A percentile compares a stretch with the other conserved stretches of the same genome.
phyloP scores from a whole-genome alignment of 2,797 vertebrate genomes.

The Sebastes diploproa region DNA sequence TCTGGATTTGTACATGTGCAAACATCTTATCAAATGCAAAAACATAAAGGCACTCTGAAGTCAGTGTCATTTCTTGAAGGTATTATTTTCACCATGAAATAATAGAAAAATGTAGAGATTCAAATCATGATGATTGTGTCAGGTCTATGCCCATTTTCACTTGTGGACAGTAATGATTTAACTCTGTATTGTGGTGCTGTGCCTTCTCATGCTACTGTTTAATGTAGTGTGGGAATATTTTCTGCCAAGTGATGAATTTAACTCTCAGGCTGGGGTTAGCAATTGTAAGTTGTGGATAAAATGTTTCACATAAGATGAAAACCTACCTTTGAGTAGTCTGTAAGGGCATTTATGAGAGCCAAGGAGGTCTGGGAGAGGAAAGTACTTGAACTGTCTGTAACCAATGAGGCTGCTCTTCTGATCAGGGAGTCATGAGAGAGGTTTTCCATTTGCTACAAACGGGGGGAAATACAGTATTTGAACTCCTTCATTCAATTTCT shows the following conservation, averaged over 20 bases:
- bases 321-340: constrained; percentile 90
- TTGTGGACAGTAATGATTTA: background rate
- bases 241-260: background rate
- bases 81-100: background rate
- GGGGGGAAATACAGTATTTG: background rate
- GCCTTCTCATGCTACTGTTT: background rate
- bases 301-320: background rate
- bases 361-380: constrained; percentile 93
- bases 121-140: background rate
- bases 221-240: background rate
- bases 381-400: constrained; percentile 91
- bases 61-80: background rate
- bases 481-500: background rate
- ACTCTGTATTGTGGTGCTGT: background rate
- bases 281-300: background rate
- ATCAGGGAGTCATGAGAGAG: constrained; percentile 91
- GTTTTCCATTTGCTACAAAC: constrained; percentile 73
- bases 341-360: constrained; percentile 88
- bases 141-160: background rate
- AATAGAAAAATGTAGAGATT: background rate
- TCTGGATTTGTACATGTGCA: background rate
- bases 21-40: background rate
- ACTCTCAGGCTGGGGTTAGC: background rate
- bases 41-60: background rate
- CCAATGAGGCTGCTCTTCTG: constrained; percentile 89